Evolutionary conservation across 1,140 invertebrate genomes (phyloP), one percentile per base, ranked within the genome.

Genomic region (Alviniconcha marisindica): DNA sequence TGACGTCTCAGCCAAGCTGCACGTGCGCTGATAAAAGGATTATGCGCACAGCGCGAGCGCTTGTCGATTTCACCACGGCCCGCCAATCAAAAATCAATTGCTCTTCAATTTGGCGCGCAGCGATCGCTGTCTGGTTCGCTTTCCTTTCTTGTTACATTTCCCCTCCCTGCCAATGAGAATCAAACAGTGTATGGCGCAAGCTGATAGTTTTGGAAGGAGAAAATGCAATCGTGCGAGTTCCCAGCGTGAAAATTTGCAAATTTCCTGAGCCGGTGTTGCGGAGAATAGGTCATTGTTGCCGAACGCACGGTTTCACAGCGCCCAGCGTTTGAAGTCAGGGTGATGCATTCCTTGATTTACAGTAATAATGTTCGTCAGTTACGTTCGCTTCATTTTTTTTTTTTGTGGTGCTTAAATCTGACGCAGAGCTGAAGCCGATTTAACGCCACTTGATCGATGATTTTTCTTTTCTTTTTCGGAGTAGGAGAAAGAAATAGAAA

Each of bases 1-100:
- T 71, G 66, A 71, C 66, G 66, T 71, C 66, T 31, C 15, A 71
- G 66, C 33, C 36, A 33, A 36, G 18, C 66, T 71, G 66, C 66
- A 71, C 66, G 66, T 71, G 66, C 66, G 60, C 38, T 71, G 66
- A 71, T 71, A 71, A 71, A 71, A 21, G 66, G 66, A 71, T 71
- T 71, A 71, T 71, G 36, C 36, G 36, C 66, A 71, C 66, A 33
- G 1, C 33, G 66, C 66, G 36, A 2, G 66, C 36, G 66, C 66
- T 33, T 31, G 7, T 40, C 31, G 40, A 36, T 33, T 33, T 71
- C 36, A 40, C 28, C 66, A n/a, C n/a, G n/a, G 36, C 66, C 66
- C 66, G 36, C 66, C 66, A 71, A 71, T 71, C 66, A 71, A 71
- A 71, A 71, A 71, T 71, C 66, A 71, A 71, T 71, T 71, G 66